Evolutionary conservation across 2,113 vertebrate genomes (phyloP).

Genomic region (Nibea coibor): DNA sequence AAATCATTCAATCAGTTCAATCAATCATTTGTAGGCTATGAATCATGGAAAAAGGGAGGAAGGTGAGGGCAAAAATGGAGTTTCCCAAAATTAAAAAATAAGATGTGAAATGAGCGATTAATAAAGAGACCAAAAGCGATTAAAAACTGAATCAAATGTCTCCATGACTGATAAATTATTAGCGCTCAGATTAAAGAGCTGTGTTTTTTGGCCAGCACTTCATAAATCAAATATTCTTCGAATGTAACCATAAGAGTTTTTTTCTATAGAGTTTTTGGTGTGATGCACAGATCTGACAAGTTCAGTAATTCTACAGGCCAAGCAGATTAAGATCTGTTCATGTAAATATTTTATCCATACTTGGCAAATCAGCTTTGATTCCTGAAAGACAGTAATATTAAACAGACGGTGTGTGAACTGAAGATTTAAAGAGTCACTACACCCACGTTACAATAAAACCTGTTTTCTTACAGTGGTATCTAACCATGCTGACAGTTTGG

Average conservation of each 20-base stretch:
- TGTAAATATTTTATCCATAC: neutral
- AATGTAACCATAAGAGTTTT: neutral
- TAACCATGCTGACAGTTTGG: neutral
- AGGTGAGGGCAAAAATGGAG: neutral
- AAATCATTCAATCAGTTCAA: too few relatives aligned
- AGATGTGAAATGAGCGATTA: neutral
- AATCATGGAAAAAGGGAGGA: neutral
- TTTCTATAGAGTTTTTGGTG: neutral
- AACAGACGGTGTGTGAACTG: neutral
- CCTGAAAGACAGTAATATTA: neutral
- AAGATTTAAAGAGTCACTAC: neutral
- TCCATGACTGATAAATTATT: neutral
- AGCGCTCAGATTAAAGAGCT: constrained; percentile 1
- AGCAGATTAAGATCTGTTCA: neutral
- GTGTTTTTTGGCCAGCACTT: neutral
- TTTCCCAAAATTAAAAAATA: neutral
- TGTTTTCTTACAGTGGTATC: too few relatives aligned
- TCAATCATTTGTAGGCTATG: too few relatives aligned
- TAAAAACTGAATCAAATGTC: neutral
- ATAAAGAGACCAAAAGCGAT: neutral
- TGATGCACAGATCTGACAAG: neutral
- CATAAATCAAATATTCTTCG: neutral
- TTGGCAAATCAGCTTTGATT: neutral
- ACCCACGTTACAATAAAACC: neutral
- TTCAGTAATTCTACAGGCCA: neutral